Base-by-base conservation (phyloP, 2,888 invertebrate species). In the Oligia latruncula region DNA sequence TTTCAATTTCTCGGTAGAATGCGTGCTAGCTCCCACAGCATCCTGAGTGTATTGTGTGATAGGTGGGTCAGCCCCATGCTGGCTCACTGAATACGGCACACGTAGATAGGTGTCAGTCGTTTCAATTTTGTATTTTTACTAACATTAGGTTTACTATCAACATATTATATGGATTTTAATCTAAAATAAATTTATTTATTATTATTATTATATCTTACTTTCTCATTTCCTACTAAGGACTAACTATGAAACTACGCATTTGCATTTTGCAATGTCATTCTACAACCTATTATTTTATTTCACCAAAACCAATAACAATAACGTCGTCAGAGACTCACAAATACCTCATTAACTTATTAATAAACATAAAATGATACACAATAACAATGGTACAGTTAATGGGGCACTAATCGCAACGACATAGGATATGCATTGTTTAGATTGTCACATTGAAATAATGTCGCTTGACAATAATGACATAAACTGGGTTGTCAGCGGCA, bases 381-480 rank as follows among this genome's bases (percentile, higher is more conserved):
- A 84, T 80, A 84, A 84, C 75, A 88, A 62, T 74, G 78, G 46
- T 75, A 77, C 77, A 68, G 77, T 66, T 88, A 88, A 90, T 84
- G 81, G 81, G 74, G 73, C 74, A 84, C 84, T 88, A 90, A 88
- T 87, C 86, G 87, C 83, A 81, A 83, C 85, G 90, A 85, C 81
- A 88, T 86, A 84, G 84, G 86, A 90, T 91, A 90, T 83, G 84
- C 88, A 87, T 91, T 91, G 91, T 91, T 91, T 88, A 90, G 88
- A 85, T 90, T 83, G 88, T 90, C 89, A 89, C 87, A 85, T 91
- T 90, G 88, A 91, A 92, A 92, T 92, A 90, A 87, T 90, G 82
- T 78, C 78, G 78, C 71, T 62, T 77, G 66, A 85, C 87, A 87
- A 80, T 90, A 83, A 80, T 87, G 87, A 90, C 91, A 91, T 89